These are phyloP conservation scores for Pandion haliaetus DNA, from an alignment of 2,113 vertebrate genomes.

Conservation along the genomic window DNA sequence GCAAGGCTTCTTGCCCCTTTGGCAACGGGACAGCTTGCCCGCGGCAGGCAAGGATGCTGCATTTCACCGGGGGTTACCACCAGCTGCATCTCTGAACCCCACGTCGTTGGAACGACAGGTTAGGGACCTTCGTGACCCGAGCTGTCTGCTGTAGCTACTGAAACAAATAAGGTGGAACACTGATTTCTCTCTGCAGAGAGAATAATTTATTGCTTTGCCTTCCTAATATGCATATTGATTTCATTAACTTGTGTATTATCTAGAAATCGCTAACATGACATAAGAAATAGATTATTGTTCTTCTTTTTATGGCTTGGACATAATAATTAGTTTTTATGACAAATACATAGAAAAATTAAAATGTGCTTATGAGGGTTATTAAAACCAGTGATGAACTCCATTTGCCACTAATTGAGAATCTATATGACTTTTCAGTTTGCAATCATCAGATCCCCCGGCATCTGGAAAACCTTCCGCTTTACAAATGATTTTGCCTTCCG, in stretches of 20 bases:
- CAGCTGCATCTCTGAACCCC: accelerated
- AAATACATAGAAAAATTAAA: neutral
- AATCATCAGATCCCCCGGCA: neutral
- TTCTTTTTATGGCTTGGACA: conserved; percentile 4
- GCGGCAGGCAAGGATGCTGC: neutral
- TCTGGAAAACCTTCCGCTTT: neutral
- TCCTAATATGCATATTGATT: neutral
- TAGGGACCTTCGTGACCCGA: neutral
- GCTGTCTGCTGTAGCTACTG: neutral
- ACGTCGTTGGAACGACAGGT: accelerated
- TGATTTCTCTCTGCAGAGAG: neutral
- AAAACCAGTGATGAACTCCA: neutral
- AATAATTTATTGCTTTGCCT: neutral
- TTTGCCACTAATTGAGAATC: neutral
- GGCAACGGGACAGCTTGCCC: neutral
- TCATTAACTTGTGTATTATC: neutral
- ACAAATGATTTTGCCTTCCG: neutral
- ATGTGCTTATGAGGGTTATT: neutral
- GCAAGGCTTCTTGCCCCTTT: accelerated
- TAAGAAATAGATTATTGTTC: conserved; percentile 5
- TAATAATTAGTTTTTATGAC: neutral
- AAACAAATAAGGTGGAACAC: neutral
- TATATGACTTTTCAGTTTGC: neutral
- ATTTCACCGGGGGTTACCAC: accelerated
- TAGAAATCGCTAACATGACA: neutral